These are phyloP conservation scores for Macrochelys suwanniensis DNA, from an alignment of 2,797 vertebrate species.

Conservation along the genomic window DNA sequence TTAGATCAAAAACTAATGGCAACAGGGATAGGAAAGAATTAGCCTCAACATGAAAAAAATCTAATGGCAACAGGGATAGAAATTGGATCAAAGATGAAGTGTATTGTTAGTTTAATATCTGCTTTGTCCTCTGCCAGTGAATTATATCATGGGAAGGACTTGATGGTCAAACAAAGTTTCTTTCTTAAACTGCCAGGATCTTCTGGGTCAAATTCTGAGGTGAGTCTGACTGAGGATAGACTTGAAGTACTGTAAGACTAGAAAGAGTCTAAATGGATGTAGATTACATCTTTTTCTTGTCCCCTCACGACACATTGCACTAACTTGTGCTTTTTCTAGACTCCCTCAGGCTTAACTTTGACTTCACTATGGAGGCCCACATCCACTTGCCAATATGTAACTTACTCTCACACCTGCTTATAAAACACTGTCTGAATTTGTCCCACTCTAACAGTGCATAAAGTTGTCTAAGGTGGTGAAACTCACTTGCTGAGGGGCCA, in stretches of 20 bases:
- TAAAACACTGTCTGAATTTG: background rate
- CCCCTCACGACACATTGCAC: background rate
- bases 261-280: background rate
- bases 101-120: background rate
- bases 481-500: background rate
- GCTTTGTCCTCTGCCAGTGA: background rate
- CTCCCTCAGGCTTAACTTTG: background rate
- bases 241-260: background rate
- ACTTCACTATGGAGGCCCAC: background rate
- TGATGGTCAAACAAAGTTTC: background rate
- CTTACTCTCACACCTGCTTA: background rate
- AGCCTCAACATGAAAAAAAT: background rate
- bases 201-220: background rate
- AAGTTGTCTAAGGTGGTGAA: background rate
- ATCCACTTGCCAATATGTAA: background rate
- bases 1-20: background rate
- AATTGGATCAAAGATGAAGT: background rate
- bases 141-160: background rate
- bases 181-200: background rate
- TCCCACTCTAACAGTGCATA: background rate
- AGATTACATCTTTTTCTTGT: background rate
- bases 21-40: background rate
- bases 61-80: background rate
- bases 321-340: background rate
- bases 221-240: background rate